Percentiles rank a stretch among this genome's conserved stretches.
These are phyloP conservation scores for Ginglymostoma cirratum DNA, from an alignment of 2,113 vertebrate species.

Conservation along the genomic window DNA sequence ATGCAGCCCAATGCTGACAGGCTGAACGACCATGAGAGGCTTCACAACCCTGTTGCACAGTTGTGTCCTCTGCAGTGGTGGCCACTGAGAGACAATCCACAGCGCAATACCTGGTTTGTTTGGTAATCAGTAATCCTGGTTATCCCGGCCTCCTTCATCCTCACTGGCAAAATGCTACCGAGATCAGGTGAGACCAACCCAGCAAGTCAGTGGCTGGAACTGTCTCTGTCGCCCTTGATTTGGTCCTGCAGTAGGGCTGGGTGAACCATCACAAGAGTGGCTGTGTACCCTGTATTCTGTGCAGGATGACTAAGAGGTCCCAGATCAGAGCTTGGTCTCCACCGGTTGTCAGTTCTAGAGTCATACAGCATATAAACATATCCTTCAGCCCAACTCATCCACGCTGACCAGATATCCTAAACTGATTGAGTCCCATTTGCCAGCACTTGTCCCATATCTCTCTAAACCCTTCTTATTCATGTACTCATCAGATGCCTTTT, in stretches of 20 bases:
- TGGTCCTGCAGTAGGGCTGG: neutral
- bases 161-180: too few relatives aligned
- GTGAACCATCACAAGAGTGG: too few relatives aligned
- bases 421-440: too few relatives aligned
- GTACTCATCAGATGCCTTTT: too few relatives aligned
- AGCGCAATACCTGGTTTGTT: neutral
- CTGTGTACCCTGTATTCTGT: neutral
- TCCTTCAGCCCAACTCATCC: too few relatives aligned
- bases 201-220: neutral
- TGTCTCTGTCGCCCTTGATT: neutral
- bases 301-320: neutral
- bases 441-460: too few relatives aligned
- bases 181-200: neutral
- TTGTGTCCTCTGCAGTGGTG: too few relatives aligned
- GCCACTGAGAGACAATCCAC: neutral
- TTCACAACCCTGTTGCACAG: neutral
- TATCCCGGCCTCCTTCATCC: too few relatives aligned
- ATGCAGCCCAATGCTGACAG: neutral
- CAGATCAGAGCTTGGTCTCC: neutral
- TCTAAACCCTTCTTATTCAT: too few relatives aligned
- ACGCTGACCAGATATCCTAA: too few relatives aligned
- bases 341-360: neutral
- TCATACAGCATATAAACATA: too few relatives aligned
- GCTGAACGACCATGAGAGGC: neutral
- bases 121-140: neutral